A percentile compares a stretch with the other conserved stretches of the same genome.
Conservation (phyloP, 2,888 invertebrate species). For the Xylocampa areola region DNA sequence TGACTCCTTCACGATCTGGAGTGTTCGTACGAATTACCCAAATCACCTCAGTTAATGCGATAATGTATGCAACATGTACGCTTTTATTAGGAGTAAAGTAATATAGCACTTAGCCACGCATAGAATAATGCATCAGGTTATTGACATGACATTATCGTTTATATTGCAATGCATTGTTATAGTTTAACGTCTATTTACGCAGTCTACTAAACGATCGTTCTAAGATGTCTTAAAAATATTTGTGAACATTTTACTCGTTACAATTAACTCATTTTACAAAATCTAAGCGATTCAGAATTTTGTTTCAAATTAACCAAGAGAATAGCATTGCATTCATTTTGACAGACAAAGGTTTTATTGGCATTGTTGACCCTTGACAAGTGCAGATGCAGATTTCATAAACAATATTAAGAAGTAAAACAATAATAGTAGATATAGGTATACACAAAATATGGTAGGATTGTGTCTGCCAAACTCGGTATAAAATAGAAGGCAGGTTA, state of each 20-base stretch:
- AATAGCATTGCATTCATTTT: no score
- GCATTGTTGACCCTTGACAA: no score
- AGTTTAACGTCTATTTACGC: conserved; percentile 4
- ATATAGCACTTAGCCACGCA: neutral
- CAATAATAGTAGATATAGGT: neutral
- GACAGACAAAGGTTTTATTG: no score
- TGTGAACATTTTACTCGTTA: no score
- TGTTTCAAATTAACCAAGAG: no score
- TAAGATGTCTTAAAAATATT: no score
- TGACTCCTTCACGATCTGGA: conserved; percentile 49
- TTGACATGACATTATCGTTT: conserved; percentile 38
- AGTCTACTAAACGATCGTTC: no score
- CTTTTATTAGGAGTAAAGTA: conserved; percentile 21
- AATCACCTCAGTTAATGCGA: conserved; percentile 56
- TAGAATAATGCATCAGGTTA: conserved; percentile 28
- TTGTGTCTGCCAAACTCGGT: conserved; percentile 10
- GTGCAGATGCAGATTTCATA: no score
- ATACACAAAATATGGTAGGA: neutral
- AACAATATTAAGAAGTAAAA: no score
- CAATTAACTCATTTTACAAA: no score
- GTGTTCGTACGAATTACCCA: conserved; percentile 56
- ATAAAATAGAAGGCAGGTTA: conserved; percentile 9
- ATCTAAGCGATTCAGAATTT: no score
- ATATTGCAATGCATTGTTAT: conserved; percentile 24
- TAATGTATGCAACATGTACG: conserved; percentile 49